phyloP scores from a whole-genome alignment of 2,888 invertebrate species.

The Drosophila anomalata region DNA sequence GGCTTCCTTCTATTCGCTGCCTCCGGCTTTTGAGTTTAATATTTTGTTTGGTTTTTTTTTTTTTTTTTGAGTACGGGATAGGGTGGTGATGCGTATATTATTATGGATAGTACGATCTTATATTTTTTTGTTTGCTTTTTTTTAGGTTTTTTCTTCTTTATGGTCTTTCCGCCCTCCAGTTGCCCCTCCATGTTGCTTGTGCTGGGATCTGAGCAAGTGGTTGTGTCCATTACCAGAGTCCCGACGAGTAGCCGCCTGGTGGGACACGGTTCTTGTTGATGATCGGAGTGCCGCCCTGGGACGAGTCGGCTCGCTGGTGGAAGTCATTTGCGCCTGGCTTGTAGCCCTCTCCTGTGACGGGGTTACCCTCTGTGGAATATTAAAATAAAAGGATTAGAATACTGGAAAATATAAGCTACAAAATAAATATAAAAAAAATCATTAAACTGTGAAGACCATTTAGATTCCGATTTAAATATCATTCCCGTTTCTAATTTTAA shows the following conservation, averaged over 20 bases:
- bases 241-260: constrained; percentile 84
- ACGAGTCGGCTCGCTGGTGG: constrained; percentile 74
- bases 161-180: constrained; percentile 29
- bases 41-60: too few species aligned
- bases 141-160: constrained; percentile 20
- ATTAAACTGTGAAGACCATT: background rate
- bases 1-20: constrained; percentile 1
- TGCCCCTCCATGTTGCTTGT: constrained; percentile 25
- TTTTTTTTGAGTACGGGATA: constrained; percentile 8
- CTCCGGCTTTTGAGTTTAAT: background rate
- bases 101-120: constrained; percentile 32
- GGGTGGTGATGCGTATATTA: constrained; percentile 43
- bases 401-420: background rate
- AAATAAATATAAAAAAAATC: background rate
- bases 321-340: constrained; percentile 81
- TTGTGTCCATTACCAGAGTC: constrained; percentile 82
- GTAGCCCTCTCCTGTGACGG: constrained; percentile 86
- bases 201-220: constrained; percentile 40
- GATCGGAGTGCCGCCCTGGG: constrained; percentile 80
- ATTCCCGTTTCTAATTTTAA: background rate
- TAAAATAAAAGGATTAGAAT: background rate
- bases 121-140: constrained; percentile 16
- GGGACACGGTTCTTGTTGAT: constrained; percentile 84
- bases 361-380: constrained; percentile 84
- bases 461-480: background rate